Evolutionary conservation across 2,888 invertebrate genomes (phyloP).

Genomic region (Sphaerophoria taeniata): DNA sequence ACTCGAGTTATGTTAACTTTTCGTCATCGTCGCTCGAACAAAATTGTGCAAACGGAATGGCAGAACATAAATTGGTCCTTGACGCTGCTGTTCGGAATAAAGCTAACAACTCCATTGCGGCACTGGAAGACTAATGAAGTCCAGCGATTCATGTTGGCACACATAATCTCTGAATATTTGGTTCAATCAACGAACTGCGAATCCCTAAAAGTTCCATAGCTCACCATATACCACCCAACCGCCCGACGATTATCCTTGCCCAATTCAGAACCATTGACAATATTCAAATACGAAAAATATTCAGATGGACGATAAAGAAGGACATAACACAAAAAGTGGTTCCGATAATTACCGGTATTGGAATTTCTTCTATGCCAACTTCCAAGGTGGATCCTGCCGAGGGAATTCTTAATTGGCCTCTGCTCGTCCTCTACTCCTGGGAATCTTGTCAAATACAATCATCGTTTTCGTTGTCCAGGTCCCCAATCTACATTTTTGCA

Average conservation of each 20-base stretch:
- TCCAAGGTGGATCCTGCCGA: background rate
- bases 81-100: slow-evolving; percentile 50
- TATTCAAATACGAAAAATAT: slow-evolving; percentile 49
- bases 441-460: slow-evolving; percentile 64
- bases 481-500: slow-evolving; percentile 1
- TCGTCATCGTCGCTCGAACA: slow-evolving; percentile 39
- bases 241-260: no score
- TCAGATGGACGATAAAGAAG: slow-evolving; percentile 49
- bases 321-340: slow-evolving; percentile 68
- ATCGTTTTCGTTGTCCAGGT: slow-evolving; percentile 39
- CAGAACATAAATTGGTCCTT: slow-evolving; percentile 45
- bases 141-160: slow-evolving; percentile 70
- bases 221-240: background rate
- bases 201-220: background rate
- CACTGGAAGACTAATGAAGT: slow-evolving; percentile 64
- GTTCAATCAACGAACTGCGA: slow-evolving; percentile 63
- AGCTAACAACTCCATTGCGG: slow-evolving; percentile 34
- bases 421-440: slow-evolving; percentile 20
- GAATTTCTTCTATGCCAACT: slow-evolving; percentile 33
- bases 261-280: background rate
- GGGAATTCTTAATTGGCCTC: slow-evolving; percentile 63
- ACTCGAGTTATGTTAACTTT: slow-evolving; percentile 65
- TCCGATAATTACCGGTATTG: slow-evolving; percentile 70
- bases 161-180: slow-evolving; percentile 70
- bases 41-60: slow-evolving; percentile 69